Evolutionary conservation across 2,797 vertebrate species (phyloP).

Genomic region (Oreonectes daqikongensis): DNA sequence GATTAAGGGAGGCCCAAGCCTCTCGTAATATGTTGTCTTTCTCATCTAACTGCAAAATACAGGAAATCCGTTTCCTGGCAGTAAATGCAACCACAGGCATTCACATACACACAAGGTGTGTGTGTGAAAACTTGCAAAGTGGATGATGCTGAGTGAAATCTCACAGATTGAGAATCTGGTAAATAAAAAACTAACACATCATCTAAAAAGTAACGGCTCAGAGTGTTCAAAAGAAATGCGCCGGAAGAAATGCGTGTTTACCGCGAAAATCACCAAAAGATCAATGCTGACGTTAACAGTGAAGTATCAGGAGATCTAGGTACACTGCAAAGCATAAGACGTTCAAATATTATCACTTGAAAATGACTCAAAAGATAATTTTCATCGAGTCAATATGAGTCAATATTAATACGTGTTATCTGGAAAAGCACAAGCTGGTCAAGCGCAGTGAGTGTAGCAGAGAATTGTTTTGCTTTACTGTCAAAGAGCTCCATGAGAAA

Average conservation of each 20-base stretch:
- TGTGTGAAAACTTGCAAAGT: slow-evolving; percentile 12
- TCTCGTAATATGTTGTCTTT: slow-evolving; percentile 27
- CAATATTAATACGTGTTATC: too few relatives aligned
- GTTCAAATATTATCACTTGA: too few relatives aligned
- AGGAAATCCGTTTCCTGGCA: slow-evolving; percentile 68
- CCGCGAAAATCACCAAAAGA: neutral
- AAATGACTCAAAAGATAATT: too few relatives aligned
- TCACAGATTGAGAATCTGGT: slow-evolving; percentile 1
- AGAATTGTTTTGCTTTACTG: too few relatives aligned
- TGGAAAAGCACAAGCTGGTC: too few relatives aligned
- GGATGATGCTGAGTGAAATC: slow-evolving; percentile 17
- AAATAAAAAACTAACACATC: neutral
- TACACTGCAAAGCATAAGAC: neutral
- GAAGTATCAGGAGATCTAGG: too few relatives aligned
- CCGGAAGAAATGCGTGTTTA: neutral
- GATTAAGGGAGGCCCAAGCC: slow-evolving; percentile 4
- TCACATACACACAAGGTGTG: slow-evolving; percentile 14
- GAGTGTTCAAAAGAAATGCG: neutral
- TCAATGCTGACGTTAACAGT: neutral
- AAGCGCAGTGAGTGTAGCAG: too few relatives aligned
- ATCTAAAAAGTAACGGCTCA: neutral
- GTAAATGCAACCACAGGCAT: slow-evolving; percentile 53
- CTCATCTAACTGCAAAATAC: slow-evolving; percentile 58
- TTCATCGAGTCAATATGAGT: too few relatives aligned
- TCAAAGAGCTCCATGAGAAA: too few relatives aligned